Percentiles rank a stretch among this genome's conserved stretches.
Conservation (phyloP, 2,113 vertebrate genomes). For the Grus americana region DNA sequence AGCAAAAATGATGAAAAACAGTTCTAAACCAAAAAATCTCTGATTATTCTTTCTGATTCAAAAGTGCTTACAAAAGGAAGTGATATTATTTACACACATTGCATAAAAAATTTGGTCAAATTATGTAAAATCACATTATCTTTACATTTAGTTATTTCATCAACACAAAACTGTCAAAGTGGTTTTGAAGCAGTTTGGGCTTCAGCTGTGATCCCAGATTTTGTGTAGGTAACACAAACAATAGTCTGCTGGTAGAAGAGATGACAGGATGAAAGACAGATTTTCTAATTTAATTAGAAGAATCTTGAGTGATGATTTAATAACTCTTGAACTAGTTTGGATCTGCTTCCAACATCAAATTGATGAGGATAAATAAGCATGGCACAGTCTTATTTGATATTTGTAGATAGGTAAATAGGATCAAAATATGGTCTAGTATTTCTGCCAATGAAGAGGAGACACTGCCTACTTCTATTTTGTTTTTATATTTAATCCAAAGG, state of each 20-base stretch:
- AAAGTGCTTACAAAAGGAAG: background rate
- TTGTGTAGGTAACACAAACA: background rate
- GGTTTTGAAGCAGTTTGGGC: background rate
- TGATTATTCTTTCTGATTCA: background rate
- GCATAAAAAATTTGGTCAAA: background rate
- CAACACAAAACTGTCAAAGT: background rate
- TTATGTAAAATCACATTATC: background rate
- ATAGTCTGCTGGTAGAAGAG: background rate
- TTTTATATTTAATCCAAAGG: background rate
- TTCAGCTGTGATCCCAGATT: background rate
- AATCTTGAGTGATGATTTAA: background rate
- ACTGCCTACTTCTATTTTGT: background rate
- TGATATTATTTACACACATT: accelerated
- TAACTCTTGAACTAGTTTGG: background rate
- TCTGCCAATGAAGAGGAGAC: background rate
- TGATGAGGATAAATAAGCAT: background rate
- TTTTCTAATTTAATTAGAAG: background rate
- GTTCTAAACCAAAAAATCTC: background rate
- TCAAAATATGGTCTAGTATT: background rate
- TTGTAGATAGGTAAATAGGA: background rate
- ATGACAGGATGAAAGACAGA: background rate
- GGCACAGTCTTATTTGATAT: background rate
- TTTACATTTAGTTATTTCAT: background rate
- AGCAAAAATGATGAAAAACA: background rate
- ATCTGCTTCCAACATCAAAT: background rate